phyloP scores from a whole-genome alignment of 2,797 vertebrate species.

The Amphiprion clarkii region DNA sequence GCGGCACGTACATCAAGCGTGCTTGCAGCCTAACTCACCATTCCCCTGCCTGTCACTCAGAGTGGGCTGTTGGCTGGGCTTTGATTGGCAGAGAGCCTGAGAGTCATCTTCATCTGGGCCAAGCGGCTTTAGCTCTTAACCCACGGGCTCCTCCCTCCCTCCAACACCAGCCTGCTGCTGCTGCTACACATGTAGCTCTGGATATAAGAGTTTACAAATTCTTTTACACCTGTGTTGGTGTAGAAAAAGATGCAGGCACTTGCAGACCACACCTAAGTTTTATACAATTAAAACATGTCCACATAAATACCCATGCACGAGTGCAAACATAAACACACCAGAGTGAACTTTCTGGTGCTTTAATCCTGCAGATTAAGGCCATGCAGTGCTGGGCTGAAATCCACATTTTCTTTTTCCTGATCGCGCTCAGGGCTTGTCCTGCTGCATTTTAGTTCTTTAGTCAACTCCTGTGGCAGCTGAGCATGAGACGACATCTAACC shows the following conservation, averaged over 20 bases:
- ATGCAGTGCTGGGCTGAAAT: slow-evolving; percentile 70
- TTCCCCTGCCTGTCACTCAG: slow-evolving; percentile 64
- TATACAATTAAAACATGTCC: slow-evolving; percentile 4
- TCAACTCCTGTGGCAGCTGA: slow-evolving; percentile 13
- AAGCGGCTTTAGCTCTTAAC: slow-evolving; percentile 87
- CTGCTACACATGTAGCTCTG: slow-evolving; percentile 53
- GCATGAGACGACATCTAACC: slow-evolving; percentile 18
- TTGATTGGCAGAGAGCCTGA: slow-evolving; percentile 82
- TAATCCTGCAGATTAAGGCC: slow-evolving; percentile 87
- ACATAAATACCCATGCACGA: background rate
- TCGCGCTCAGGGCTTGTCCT: slow-evolving; percentile 41
- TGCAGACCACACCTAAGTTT: background rate
- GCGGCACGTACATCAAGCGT: slow-evolving; percentile 5
- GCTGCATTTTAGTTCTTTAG: slow-evolving; percentile 21
- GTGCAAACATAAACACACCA: slow-evolving; percentile 22
- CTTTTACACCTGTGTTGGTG: slow-evolving; percentile 43
- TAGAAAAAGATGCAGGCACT: slow-evolving; percentile 17
- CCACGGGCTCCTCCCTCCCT: slow-evolving; percentile 46
- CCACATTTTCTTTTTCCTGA: slow-evolving; percentile 67
- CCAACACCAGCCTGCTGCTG: slow-evolving; percentile 21
- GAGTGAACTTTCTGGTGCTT: slow-evolving; percentile 58
- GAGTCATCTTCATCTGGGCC: slow-evolving; percentile 83
- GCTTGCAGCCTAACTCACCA: slow-evolving; percentile 46
- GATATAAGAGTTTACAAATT: slow-evolving; percentile 28
- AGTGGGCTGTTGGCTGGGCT: slow-evolving; percentile 68